Percentiles rank a stretch among this genome's conserved stretches.
phyloP scores from a whole-genome alignment of 2,888 invertebrate species.

The Halictus quadricinctus region DNA sequence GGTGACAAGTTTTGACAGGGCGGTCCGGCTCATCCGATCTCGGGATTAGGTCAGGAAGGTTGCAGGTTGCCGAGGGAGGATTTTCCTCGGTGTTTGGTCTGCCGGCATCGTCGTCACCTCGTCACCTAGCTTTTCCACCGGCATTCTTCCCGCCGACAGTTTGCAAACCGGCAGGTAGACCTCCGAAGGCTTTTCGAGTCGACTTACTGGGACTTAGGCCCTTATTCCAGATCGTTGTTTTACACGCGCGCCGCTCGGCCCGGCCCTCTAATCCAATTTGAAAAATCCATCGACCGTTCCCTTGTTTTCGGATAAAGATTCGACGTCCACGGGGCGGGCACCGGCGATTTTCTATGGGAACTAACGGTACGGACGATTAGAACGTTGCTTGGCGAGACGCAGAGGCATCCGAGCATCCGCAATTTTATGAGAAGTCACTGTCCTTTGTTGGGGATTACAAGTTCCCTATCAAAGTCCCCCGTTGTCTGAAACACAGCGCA shows the following conservation, averaged over 20 bases:
- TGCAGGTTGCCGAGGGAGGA: constrained; percentile 72
- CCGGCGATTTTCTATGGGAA: not conserved
- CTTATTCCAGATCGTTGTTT: constrained; percentile 70
- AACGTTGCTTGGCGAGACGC: not conserved
- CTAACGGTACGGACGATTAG: constrained; percentile 47
- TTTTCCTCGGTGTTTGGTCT: constrained; percentile 49
- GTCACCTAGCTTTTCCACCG: constrained; percentile 42
- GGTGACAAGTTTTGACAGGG: constrained; percentile 81
- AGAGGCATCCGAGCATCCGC: not conserved
- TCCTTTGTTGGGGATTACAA: not conserved
- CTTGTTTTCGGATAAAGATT: constrained; percentile 60
- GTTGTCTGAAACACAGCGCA: not conserved
- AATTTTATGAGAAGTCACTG: not conserved
- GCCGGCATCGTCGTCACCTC: constrained; percentile 49
- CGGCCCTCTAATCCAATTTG: constrained; percentile 77
- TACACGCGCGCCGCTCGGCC: constrained; percentile 67
- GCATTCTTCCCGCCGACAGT: constrained; percentile 17
- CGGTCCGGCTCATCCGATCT: constrained; percentile 74
- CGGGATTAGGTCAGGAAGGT: constrained; percentile 74
- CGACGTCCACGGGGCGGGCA: constrained; percentile 23
- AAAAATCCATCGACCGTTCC: constrained; percentile 71
- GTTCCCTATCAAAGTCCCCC: not conserved
- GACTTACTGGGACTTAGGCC: constrained; percentile 48
- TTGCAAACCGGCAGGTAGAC: constrained; percentile 53
- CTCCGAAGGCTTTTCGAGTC: not conserved